Base-by-base conservation (phyloP, 1,140 invertebrate genomes). In the Drosophila orosa region DNA sequence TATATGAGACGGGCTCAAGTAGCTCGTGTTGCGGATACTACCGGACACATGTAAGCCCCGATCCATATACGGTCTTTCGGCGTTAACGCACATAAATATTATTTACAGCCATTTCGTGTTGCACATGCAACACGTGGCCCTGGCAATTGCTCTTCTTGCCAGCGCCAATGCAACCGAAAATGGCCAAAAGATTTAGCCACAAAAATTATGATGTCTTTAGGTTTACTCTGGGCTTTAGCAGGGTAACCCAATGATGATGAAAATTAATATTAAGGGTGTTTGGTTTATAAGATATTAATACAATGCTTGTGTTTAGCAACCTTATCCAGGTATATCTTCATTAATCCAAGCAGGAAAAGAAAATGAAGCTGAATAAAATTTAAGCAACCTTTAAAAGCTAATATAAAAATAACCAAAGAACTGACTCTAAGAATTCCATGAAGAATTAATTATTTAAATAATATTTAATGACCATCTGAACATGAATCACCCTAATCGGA, bases 41-140 rank as follows among this genome's bases (percentile, higher is more conserved):
- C 29, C 25, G 39, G 65, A 69, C 67, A 69, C 33, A 58, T 58
- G 50, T 54, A 33, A 71, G 50, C 40, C 65, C 50, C 65, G 25
- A 68, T 58, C 68, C 66, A 54, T 58, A 39, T 39, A 72, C 37
- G 72, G 80, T 61, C 65, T 80, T 80, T 58, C 19, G 74, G 55
- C 60, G 29, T 71, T 71, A 71, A 69, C 47, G 67, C 67, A 79
- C 79, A 86, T 86, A 82, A 86, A 87, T 86, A 83, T 75, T 79
- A 79, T 87, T 87, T 76, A 86, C 82, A 78, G 74, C 82, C 78
- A 69, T 83, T 86, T 63, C 82, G 84, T 89, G 83, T 71, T 60
- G 68, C 68, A 73, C 84, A 89, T 87, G 83, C 83, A 87, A 89
- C 83, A 87, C 83, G 83, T 87, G 84, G 84, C 67, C 31, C n/a